Evolutionary conservation across 2,113 vertebrate genomes (phyloP).

Genomic region (Varanus salvator): DNA sequence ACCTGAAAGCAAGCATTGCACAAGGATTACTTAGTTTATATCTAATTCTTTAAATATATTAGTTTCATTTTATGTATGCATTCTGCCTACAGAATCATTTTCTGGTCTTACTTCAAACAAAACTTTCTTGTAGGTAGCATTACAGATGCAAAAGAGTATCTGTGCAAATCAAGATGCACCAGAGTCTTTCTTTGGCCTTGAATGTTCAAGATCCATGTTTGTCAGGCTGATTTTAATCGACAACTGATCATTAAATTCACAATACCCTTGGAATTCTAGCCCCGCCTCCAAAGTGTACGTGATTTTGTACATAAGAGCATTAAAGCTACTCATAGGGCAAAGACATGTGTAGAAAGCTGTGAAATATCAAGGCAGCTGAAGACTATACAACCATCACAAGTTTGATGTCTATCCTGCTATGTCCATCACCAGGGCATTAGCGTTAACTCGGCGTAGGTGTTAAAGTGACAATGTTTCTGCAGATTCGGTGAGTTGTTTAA

Average conservation of each 20-base stretch:
- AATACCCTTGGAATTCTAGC: neutral
- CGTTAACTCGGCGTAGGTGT: neutral
- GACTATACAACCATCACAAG: neutral
- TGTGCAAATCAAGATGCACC: neutral
- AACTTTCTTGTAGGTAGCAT: neutral
- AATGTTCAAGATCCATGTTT: neutral
- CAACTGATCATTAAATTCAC: neutral
- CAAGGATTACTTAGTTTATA: slow-evolving; percentile 3
- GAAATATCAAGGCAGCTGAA: neutral
- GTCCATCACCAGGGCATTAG: neutral
- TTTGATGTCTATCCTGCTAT: neutral
- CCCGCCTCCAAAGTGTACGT: neutral
- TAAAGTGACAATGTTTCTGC: neutral
- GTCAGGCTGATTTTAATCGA: neutral
- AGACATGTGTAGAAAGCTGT: neutral
- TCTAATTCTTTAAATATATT: rapidly evolving
- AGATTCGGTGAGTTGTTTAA: neutral
- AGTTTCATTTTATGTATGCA: neutral
- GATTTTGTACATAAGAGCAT: neutral
- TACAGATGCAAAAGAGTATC: neutral
- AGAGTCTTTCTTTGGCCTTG: neutral
- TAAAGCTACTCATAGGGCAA: neutral
- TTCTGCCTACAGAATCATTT: neutral
- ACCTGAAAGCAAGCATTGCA: slow-evolving; percentile 77
- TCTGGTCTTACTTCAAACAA: neutral